phyloP scores from a whole-genome alignment of 2,888 invertebrate species.

The Baronia brevicornis region DNA sequence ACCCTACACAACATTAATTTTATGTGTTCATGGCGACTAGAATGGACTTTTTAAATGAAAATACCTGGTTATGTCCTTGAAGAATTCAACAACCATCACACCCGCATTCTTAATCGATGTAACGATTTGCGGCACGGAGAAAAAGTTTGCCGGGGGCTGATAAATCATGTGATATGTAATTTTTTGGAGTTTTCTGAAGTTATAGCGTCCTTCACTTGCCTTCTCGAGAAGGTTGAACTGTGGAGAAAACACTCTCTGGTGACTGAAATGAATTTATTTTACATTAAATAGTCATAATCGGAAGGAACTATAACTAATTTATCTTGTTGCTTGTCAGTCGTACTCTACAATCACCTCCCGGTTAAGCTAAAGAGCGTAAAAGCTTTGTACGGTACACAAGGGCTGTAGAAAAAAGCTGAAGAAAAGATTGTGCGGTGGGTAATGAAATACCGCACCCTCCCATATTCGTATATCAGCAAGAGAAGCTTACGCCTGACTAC shows the following conservation, averaged over 20 bases:
- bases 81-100: slow-evolving; percentile 30
- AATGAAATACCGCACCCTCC: too few species aligned
- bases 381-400: too few species aligned
- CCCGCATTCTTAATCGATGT: slow-evolving; percentile 32
- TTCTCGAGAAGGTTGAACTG: slow-evolving; percentile 49
- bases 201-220: slow-evolving; percentile 45
- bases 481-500: too few species aligned
- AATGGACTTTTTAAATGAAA: slow-evolving; percentile 9
- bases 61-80: slow-evolving; percentile 43
- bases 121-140: slow-evolving; percentile 34
- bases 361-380: too few species aligned
- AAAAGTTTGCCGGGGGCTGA: slow-evolving; percentile 28
- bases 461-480: too few species aligned
- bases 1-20: slow-evolving; percentile 2
- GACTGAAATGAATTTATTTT: too few species aligned
- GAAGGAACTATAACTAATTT: neutral
- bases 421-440: too few species aligned
- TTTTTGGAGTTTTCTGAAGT: slow-evolving; percentile 58
- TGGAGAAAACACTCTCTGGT: neutral
- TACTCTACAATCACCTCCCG: too few species aligned
- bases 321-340: too few species aligned
- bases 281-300: too few species aligned
- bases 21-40: slow-evolving; percentile 3
- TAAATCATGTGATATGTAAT: slow-evolving; percentile 38
- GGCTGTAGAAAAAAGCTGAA: too few species aligned